phyloP scores from a whole-genome alignment of 2,888 invertebrate species.

The Eucriotettix oculatus region DNA sequence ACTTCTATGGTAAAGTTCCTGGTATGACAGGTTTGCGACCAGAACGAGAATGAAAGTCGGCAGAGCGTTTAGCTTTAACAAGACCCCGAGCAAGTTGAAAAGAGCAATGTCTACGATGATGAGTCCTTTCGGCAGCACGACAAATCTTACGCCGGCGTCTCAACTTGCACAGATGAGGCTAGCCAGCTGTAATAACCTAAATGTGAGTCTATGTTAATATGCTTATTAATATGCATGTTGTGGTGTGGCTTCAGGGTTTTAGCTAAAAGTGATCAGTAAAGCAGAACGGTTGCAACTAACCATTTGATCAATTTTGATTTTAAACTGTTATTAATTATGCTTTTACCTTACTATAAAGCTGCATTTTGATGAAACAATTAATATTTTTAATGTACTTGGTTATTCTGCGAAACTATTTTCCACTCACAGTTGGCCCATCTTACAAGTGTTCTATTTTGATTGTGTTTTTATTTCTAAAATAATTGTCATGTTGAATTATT shows the following conservation, averaged over 20 bases:
- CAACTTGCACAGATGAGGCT: slow-evolving; percentile 73
- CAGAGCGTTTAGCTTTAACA: slow-evolving; percentile 87
- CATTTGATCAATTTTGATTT: too few species aligned
- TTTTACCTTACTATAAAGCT: too few species aligned
- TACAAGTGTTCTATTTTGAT: too few species aligned
- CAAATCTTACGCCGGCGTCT: slow-evolving; percentile 65
- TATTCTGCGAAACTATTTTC: too few species aligned
- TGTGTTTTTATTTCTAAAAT: too few species aligned
- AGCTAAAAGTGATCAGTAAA: too few species aligned
- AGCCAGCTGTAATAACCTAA: slow-evolving; percentile 73
- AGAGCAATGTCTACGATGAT: slow-evolving; percentile 90
- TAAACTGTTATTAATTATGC: too few species aligned
- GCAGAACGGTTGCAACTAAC: too few species aligned
- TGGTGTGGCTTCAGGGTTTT: background rate
- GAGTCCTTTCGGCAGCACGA: slow-evolving; percentile 74
- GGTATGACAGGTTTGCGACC: slow-evolving; percentile 43
- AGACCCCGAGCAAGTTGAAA: slow-evolving; percentile 85
- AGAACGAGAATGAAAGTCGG: slow-evolving; percentile 77
- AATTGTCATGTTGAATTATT: too few species aligned
- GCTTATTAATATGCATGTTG: background rate
- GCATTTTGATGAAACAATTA: too few species aligned
- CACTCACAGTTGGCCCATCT: too few species aligned
- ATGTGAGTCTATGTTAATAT: slow-evolving; percentile 37
- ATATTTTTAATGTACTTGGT: too few species aligned
- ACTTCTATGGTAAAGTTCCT: slow-evolving; percentile 3